Conservation (phyloP, 2,113 vertebrate species). For the Epinephelus moara region DNA sequence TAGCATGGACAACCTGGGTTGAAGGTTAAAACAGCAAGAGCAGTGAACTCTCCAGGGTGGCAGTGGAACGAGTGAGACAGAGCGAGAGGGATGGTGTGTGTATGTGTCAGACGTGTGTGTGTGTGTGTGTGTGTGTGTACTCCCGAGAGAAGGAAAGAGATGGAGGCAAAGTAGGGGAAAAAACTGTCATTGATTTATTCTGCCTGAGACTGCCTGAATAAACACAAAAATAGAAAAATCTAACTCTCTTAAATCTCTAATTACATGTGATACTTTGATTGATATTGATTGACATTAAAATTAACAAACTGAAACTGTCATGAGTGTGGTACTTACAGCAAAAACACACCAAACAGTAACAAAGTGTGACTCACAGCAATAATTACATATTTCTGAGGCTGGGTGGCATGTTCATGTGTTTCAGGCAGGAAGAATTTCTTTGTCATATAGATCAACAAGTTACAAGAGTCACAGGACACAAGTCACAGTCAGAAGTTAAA, state of each 20-base stretch:
- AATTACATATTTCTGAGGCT: too few species aligned
- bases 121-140: background rate
- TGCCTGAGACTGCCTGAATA: too few species aligned
- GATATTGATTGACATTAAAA: conserved; percentile 17
- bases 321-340: too few species aligned
- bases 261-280: conserved; percentile 24
- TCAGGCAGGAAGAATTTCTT: too few species aligned
- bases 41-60: conserved; percentile 50
- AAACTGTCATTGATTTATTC: background rate
- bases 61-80: conserved; percentile 15
- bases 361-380: too few species aligned
- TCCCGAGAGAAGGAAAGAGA: background rate
- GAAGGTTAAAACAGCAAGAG: conserved; percentile 70
- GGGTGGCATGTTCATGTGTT: too few species aligned
- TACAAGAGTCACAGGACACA: too few species aligned
- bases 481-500: too few species aligned
- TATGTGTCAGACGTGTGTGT: conserved; percentile 19
- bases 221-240: background rate
- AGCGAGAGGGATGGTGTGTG: conserved; percentile 12
- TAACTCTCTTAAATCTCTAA: background rate
- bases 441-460: too few species aligned
- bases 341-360: too few species aligned
- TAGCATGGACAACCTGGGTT: conserved; percentile 57
- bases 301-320: too few species aligned
- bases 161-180: background rate